Conservation (phyloP, 2,888 invertebrate genomes). For the Thecocarcelia acutangulata region DNA sequence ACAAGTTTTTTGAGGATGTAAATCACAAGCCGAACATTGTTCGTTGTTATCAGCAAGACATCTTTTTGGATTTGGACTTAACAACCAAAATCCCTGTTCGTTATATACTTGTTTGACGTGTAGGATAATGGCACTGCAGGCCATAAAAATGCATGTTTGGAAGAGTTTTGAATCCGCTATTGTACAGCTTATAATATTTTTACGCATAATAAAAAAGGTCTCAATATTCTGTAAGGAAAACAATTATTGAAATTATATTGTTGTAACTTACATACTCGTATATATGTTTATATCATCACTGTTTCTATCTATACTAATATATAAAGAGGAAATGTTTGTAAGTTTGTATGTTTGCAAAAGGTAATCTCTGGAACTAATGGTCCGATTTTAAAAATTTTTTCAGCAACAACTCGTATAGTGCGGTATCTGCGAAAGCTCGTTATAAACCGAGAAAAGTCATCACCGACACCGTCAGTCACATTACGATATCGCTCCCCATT, state of each 20-base stretch:
- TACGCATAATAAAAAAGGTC: constrained; percentile 71
- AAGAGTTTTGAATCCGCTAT: constrained; percentile 69
- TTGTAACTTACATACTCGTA: no score
- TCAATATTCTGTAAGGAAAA: constrained; percentile 72
- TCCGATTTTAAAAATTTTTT: no score
- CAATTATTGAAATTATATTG: neutral
- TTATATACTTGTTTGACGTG: constrained; percentile 70
- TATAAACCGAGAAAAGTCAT: no score
- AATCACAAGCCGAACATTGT: constrained; percentile 12
- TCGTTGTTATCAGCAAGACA: constrained; percentile 24
- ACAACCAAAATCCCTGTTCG: constrained; percentile 75
- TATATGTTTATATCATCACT: no score
- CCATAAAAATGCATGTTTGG: constrained; percentile 76
- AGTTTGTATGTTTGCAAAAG: no score
- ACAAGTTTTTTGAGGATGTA: constrained; percentile 52
- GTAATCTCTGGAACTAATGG: no score
- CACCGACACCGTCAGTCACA: no score
- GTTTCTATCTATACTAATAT: no score
- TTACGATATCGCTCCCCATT: no score
- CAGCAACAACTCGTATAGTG: no score
- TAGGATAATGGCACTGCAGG: constrained; percentile 74
- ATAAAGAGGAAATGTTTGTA: no score
- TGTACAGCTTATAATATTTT: constrained; percentile 68
- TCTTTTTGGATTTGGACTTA: constrained; percentile 69
- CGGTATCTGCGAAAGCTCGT: no score